A percentile compares a stretch with the other conserved stretches of the same genome.
Evolutionary conservation across 2,797 vertebrate species (phyloP).

Genomic region (Enteromius fasciolatus): DNA sequence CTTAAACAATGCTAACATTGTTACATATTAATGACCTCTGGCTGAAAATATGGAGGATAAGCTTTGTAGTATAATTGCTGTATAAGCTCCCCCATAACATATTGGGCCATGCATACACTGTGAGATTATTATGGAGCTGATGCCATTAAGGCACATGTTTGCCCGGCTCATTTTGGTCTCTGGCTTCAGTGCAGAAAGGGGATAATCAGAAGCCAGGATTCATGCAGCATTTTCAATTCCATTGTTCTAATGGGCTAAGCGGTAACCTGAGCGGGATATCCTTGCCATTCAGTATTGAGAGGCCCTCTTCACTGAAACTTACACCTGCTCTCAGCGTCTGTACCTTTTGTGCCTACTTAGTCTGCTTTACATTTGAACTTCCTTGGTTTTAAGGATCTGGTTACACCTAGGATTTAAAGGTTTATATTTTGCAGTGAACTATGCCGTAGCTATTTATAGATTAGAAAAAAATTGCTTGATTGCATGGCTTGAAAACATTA

Average conservation of each 20-base stretch:
- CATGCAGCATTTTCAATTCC: constrained; percentile 73
- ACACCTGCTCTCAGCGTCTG: constrained; percentile 65
- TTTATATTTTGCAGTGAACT: constrained; percentile 44
- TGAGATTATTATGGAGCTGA: constrained; percentile 10
- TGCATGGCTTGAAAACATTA: background rate
- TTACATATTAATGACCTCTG: background rate
- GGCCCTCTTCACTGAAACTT: constrained; percentile 73
- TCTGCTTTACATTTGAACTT: constrained; percentile 56
- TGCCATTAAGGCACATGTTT: constrained; percentile 13
- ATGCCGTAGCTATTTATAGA: constrained; percentile 8
- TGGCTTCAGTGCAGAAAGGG: constrained; percentile 45
- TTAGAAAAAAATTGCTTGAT: background rate
- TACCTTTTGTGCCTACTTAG: constrained; percentile 52
- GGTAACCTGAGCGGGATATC: constrained; percentile 75
- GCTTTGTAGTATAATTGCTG: background rate
- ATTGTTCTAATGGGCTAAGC: constrained; percentile 78
- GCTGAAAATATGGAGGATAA: background rate
- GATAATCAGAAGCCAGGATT: constrained; percentile 62
- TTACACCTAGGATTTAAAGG: constrained; percentile 41
- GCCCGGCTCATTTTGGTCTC: constrained; percentile 10
- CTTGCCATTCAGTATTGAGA: constrained; percentile 71
- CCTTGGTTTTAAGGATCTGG: constrained; percentile 41
- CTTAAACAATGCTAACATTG: background rate
- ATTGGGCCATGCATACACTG: background rate
- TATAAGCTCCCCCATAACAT: background rate